Conservation (phyloP, 2,797 vertebrate genomes). For the Cryptoblepharus egeriae region DNA sequence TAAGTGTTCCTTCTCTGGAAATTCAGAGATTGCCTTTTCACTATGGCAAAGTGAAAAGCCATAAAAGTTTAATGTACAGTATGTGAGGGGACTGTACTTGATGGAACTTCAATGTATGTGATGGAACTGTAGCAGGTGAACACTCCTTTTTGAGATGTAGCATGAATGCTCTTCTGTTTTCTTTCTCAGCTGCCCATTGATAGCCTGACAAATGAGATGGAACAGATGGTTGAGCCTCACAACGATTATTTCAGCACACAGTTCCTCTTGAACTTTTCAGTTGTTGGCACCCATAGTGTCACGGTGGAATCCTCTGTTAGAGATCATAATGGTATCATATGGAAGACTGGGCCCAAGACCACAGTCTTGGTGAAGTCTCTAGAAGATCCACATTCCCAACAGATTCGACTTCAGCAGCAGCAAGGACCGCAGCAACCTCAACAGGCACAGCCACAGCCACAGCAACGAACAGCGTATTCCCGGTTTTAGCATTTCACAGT, state of each 20-base stretch:
- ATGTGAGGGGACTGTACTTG: constrained; percentile 8
- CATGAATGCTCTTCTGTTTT: constrained; percentile 37
- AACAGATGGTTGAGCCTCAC: constrained; percentile 95
- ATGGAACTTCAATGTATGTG: neutral
- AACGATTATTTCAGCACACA: constrained; percentile 99
- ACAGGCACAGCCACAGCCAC: constrained; percentile 71
- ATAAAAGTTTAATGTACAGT: neutral
- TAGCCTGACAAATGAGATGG: constrained; percentile 91
- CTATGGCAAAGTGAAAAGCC: neutral
- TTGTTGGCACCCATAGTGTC: constrained; percentile 91
- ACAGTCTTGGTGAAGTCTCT: constrained; percentile 93
- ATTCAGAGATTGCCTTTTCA: neutral
- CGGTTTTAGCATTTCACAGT: constrained; percentile 82
- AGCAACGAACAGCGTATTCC: constrained; percentile 84
- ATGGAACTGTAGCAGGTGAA: constrained; percentile 12
- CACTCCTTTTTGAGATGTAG: neutral
- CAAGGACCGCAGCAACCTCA: constrained; percentile 74
- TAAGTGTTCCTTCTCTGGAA: neutral
- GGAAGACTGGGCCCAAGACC: constrained; percentile 95
- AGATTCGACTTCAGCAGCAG: constrained; percentile 90
- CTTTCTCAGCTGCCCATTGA: constrained; percentile 87
- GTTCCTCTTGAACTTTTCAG: constrained; percentile 92
- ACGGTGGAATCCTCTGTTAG: constrained; percentile 95
- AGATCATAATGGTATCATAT: constrained; percentile 91
- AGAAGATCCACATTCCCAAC: constrained; percentile 96